A percentile compares a stretch with the other conserved stretches of the same genome.
Evolutionary conservation across 1,140 invertebrate genomes (phyloP).

Genomic region (Adelges cooleyi): DNA sequence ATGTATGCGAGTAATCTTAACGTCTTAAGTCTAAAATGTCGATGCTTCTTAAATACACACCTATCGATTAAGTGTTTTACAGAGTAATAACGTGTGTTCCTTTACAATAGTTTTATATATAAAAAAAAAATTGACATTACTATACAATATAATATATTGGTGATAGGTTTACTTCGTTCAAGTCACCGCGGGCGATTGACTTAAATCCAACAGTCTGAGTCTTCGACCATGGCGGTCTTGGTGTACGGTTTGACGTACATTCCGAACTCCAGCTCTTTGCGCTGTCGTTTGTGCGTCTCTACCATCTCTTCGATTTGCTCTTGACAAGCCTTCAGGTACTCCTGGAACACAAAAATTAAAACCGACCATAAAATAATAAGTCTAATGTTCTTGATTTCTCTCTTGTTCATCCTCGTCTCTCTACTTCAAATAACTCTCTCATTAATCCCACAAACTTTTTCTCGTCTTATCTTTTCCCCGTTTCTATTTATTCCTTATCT

Average conservation of each 20-base stretch:
- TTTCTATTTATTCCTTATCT: too few relatives aligned
- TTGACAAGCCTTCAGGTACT: conserved; percentile 58
- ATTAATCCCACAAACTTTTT: too few relatives aligned
- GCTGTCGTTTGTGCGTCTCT: neutral
- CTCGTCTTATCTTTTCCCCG: too few relatives aligned
- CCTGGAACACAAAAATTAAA: conserved; percentile 48
- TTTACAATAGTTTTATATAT: too few relatives aligned
- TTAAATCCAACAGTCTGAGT: conserved; percentile 1
- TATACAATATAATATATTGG: neutral
- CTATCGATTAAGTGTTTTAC: neutral
- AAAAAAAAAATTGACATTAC: neutral
- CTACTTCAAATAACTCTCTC: too few relatives aligned
- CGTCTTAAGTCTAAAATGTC: neutral
- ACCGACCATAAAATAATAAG: too few relatives aligned
- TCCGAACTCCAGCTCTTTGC: neutral
- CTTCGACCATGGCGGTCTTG: conserved; percentile 12
- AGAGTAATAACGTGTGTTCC: neutral
- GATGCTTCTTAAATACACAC: neutral
- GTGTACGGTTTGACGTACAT: neutral
- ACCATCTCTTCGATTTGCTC: conserved; percentile 63
- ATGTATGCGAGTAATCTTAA: neutral
- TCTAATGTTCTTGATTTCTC: too few relatives aligned
- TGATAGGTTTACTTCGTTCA: neutral
- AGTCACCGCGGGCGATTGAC: neutral
- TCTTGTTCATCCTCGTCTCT: too few relatives aligned